Conservation (phyloP, 1,140 invertebrate genomes). For the Platyscapa corneri region DNA sequence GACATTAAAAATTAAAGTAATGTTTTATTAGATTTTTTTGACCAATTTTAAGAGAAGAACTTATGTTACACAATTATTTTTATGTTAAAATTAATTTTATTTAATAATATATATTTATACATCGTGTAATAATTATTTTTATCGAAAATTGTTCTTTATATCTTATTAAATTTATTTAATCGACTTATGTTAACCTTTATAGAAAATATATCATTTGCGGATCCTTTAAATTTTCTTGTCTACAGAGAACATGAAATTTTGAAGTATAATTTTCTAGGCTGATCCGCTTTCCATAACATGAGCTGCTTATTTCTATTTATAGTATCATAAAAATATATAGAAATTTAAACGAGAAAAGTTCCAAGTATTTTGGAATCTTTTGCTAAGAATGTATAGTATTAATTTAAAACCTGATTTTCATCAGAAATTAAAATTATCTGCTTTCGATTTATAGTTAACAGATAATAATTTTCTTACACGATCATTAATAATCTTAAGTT, state of each 20-base stretch:
- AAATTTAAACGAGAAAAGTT: neutral
- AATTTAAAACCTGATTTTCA: neutral
- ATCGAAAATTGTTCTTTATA: neutral
- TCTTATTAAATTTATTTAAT: neutral
- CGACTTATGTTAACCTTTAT: neutral
- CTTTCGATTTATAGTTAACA: neutral
- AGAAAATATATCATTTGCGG: neutral
- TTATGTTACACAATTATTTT: no score
- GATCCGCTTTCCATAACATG: neutral
- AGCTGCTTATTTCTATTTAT: neutral
- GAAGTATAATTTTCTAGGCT: neutral
- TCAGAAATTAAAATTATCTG: neutral
- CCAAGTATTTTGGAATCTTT: neutral
- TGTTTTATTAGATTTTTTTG: no score
- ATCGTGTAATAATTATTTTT: no score
- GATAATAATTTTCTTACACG: no score
- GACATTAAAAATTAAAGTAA: no score
- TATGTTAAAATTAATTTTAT: no score
- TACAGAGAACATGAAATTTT: neutral
- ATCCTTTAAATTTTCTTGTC: no score
- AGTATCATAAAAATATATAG: neutral
- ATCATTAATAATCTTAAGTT: no score
- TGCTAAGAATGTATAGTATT: neutral
- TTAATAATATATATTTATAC: no score
- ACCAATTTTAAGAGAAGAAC: no score